Base-by-base conservation (phyloP, 2,797 vertebrate genomes). In the Myotis myotis region DNA sequence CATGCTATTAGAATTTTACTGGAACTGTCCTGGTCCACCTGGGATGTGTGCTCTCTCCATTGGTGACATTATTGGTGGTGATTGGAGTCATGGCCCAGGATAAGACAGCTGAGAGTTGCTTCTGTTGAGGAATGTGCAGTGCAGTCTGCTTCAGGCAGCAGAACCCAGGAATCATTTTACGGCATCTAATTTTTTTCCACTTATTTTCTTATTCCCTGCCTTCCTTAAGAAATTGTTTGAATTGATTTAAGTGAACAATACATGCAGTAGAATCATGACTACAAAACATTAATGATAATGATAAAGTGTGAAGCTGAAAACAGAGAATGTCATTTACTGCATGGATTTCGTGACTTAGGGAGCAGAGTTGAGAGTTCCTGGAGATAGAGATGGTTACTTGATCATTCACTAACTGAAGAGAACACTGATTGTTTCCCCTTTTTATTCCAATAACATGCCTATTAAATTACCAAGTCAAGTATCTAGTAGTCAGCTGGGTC, bases 391-490 rank as follows among this genome's bases (percentile, higher is more conserved):
- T 71, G n/a, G 66, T 80, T 76, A 60, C 17, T 47, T 92, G 30
- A 70, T 88, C 51, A 66, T 51, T 88, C 17, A 76, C 12, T 88
- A 38, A 70, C 49, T 85, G 8, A 81, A 80, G 44, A 51, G 36
- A 71, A 68, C 41, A 51, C 16, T 68, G 38, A 68, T 70, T 53
- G 15, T 68, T 71, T 81, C 78, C 44, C 12, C 33, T 88, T 78
- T 91, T 81, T 87, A 75, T 89, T 89, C 72, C 38, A 79, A 2
- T 80, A 76, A 33, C 72, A 84, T 83, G 57, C 55, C 64, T 68
- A 44, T 87, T 91, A 83, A 90, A 87, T 95, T 89, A 87, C n/a
- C 70, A 89, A 79, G 41, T 62, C 41, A 19, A n/a, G 15, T 85
- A 41, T 79, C 49, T n/a, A 83, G 20, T 57, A 68, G 76, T 55